Percentiles rank a stretch among this genome's conserved stretches.
Evolutionary conservation across 2,888 invertebrate species (phyloP).

Genomic region (Matsumyia berberina): DNA sequence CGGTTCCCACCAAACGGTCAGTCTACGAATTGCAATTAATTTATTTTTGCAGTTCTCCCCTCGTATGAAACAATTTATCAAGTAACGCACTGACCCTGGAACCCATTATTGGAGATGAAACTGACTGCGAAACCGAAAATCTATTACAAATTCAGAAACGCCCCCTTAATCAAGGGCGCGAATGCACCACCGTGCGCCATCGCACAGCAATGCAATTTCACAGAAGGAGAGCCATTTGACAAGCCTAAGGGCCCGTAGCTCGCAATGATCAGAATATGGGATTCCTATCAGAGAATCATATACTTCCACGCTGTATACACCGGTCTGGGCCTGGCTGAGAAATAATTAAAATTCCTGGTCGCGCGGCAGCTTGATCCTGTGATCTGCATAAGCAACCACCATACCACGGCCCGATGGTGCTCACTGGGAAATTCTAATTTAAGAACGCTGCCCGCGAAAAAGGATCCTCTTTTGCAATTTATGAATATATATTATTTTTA

Average conservation of each 20-base stretch:
- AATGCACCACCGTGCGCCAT: constrained; percentile 44
- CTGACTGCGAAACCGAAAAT: constrained; percentile 72
- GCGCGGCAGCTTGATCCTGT: constrained; percentile 61
- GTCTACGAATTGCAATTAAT: constrained; percentile 60
- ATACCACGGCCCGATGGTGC: constrained; percentile 14
- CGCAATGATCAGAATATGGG: constrained; percentile 63
- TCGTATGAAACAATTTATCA: constrained; percentile 65
- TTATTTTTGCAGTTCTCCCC: neutral
- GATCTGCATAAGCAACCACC: constrained; percentile 71
- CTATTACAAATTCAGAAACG: constrained; percentile 75
- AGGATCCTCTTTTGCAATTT: constrained; percentile 52
- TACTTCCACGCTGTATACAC: constrained; percentile 21
- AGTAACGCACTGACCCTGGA: constrained; percentile 71
- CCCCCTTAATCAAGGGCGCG: constrained; percentile 75
- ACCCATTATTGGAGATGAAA: constrained; percentile 35
- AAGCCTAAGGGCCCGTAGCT: constrained; percentile 69
- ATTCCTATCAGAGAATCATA: constrained; percentile 68
- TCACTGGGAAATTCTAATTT: constrained; percentile 67
- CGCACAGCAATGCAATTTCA: constrained; percentile 53
- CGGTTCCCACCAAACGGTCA: constrained; percentile 18
- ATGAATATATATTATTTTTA: constrained; percentile 68
- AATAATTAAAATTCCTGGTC: constrained; percentile 74
- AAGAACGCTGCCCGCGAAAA: constrained; percentile 44
- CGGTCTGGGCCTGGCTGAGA: constrained; percentile 46
- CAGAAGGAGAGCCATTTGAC: constrained; percentile 58